Conservation (phyloP, 2,797 vertebrate species). For the Melanotaenia boesemani region DNA sequence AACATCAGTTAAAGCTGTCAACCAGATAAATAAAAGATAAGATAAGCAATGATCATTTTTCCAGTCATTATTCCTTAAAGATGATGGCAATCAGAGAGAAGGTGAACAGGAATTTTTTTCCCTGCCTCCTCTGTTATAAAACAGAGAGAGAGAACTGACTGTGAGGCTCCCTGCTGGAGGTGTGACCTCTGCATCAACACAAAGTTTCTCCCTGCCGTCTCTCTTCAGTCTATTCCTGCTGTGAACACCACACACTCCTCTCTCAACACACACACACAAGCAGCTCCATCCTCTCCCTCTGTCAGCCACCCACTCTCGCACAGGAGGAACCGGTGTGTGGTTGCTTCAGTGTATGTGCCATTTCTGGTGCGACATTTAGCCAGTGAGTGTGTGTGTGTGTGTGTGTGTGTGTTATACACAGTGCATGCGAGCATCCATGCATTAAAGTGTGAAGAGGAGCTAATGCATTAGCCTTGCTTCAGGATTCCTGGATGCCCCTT, state of each 20-base stretch:
- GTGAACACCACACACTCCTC: constrained; percentile 45
- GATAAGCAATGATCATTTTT: neutral
- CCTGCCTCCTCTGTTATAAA: constrained; percentile 7
- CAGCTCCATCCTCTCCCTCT: constrained; percentile 48
- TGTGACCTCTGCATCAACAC: constrained; percentile 37
- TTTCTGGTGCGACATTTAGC: constrained; percentile 48
- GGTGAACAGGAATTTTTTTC: neutral
- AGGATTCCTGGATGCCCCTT: constrained; percentile 50
- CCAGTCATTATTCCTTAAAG: neutral
- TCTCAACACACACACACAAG: constrained; percentile 23
- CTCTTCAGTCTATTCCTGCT: constrained; percentile 33
- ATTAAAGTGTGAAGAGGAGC: constrained; percentile 27
- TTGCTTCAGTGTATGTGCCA: constrained; percentile 33
- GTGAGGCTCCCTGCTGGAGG: constrained; percentile 29
- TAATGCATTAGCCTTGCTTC: constrained; percentile 59
- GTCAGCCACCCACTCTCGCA: constrained; percentile 69
- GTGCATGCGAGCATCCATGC: constrained; percentile 4
- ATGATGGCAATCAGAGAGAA: neutral
- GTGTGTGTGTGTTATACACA: too few relatives aligned
- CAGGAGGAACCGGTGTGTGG: constrained; percentile 51
- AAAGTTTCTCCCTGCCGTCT: constrained; percentile 30
- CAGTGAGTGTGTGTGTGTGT: constrained; percentile 4
- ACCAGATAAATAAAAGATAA: neutral
- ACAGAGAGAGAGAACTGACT: constrained; percentile 40
- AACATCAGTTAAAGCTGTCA: neutral